Percentiles rank a stretch among this genome's conserved stretches.
These are phyloP conservation scores for Perognathus longimembris DNA, from an alignment of 2,113 vertebrate genomes.

Conservation along the genomic window DNA sequence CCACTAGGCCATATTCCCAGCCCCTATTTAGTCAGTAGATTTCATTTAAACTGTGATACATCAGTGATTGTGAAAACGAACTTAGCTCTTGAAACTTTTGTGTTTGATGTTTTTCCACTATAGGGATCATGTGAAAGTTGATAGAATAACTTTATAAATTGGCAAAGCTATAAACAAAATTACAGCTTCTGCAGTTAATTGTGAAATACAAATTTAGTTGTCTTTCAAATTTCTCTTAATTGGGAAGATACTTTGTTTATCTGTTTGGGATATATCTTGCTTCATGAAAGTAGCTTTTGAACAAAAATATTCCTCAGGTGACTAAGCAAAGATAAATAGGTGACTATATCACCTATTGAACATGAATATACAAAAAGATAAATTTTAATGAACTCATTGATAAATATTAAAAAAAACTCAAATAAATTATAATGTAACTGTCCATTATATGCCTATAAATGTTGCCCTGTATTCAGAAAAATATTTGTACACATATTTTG, in stretches of 20 bases:
- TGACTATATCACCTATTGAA: background rate
- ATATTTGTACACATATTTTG: background rate
- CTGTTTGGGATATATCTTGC: slow-evolving; percentile 29
- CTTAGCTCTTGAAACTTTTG: slow-evolving; percentile 19
- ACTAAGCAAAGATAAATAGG: slow-evolving; percentile 19
- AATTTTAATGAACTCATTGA: slow-evolving; percentile 16
- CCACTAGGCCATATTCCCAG: no score
- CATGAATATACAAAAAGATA: background rate
- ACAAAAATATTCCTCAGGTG: background rate
- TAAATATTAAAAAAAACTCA: background rate
- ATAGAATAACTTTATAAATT: slow-evolving; percentile 8
- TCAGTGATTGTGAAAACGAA: background rate
- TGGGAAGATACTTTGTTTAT: background rate
- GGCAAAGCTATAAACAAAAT: background rate
- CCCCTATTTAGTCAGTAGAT: slow-evolving; percentile 27
- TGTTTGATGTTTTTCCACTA: slow-evolving; percentile 27
- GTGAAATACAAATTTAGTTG: slow-evolving; percentile 35
- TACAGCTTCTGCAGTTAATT: slow-evolving; percentile 43
- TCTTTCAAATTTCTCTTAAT: slow-evolving; percentile 3
- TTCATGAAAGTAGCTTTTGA: slow-evolving; percentile 29
- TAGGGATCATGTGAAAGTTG: background rate
- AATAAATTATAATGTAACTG: background rate
- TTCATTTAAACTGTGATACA: slow-evolving; percentile 19
- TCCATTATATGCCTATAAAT: background rate
- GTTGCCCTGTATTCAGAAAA: background rate